Conservation (phyloP, 2,888 invertebrate species). For the Nasonovia ribisnigri region DNA sequence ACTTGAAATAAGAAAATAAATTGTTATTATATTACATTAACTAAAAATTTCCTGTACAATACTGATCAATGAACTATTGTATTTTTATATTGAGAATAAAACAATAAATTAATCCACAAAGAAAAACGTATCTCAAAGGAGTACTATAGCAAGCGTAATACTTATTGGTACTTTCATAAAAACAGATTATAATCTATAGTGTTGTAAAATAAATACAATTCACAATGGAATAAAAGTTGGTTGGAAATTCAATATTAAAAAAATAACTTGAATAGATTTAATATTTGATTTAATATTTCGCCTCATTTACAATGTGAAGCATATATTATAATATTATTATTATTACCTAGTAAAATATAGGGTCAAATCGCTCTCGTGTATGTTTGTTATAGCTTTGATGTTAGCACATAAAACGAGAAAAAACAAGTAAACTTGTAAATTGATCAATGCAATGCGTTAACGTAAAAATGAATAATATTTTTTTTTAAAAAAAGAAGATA, state of each 20-base stretch:
- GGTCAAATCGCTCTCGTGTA: not conserved
- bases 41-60: not conserved
- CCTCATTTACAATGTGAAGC: not conserved
- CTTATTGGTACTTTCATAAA: not conserved
- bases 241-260: slow-evolving; percentile 28
- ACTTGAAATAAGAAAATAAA: slow-evolving; percentile 17
- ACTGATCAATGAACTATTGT: not conserved
- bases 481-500: not conserved
- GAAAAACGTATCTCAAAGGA: not conserved
- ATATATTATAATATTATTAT: slow-evolving; percentile 21
- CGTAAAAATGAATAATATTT: not conserved
- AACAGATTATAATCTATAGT: not conserved
- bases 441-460: not conserved
- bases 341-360: slow-evolving; percentile 31
- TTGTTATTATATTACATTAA: not conserved
- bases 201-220: slow-evolving; percentile 22
- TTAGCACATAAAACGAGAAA: slow-evolving; percentile 11
- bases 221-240: not conserved
- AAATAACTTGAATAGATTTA: not conserved
- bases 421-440: not conserved
- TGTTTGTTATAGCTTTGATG: not conserved
- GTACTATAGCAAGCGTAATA: not conserved
- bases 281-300: slow-evolving; percentile 35
- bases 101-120: slow-evolving; percentile 33
- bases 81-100: not conserved